Evolutionary conservation across 2,113 vertebrate genomes (phyloP).

Genomic region (Thalassoma bifasciatum): DNA sequence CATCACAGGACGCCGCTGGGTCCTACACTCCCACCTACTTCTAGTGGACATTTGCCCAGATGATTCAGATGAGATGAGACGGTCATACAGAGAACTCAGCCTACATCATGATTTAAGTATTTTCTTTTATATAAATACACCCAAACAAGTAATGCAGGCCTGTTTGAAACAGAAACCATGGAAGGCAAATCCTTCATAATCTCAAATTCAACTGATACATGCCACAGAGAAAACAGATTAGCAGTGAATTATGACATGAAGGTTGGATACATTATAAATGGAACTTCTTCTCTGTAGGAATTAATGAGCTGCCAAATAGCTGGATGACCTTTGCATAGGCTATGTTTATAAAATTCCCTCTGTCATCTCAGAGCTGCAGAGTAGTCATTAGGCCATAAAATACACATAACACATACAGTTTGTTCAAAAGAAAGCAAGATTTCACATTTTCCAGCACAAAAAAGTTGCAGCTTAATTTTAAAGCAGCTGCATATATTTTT

Average conservation of each 20-base stretch:
- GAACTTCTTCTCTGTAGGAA: slow-evolving; percentile 10
- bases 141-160: background rate
- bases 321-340: slow-evolving; percentile 30
- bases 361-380: slow-evolving; percentile 33
- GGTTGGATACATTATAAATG: background rate
- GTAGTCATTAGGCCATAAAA: slow-evolving; percentile 18
- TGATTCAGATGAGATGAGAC: slow-evolving; percentile 48
- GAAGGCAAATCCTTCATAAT: background rate
- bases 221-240: background rate
- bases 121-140: background rate
- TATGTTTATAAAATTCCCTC: slow-evolving; percentile 37
- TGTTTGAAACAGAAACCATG: background rate
- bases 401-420: slow-evolving; percentile 11
- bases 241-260: background rate
- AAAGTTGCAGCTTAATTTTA: background rate
- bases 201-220: background rate
- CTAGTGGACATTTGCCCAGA: slow-evolving; percentile 38
- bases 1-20: slow-evolving; percentile 56
- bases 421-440: background rate
- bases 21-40: slow-evolving; percentile 67
- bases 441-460: background rate
- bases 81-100: slow-evolving; percentile 3
- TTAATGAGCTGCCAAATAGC: slow-evolving; percentile 33
- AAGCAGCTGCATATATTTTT: background rate
- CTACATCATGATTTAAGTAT: slow-evolving; percentile 11